Conservation (phyloP, 2,113 vertebrate species). For the Gymnocephalus cernua region DNA sequence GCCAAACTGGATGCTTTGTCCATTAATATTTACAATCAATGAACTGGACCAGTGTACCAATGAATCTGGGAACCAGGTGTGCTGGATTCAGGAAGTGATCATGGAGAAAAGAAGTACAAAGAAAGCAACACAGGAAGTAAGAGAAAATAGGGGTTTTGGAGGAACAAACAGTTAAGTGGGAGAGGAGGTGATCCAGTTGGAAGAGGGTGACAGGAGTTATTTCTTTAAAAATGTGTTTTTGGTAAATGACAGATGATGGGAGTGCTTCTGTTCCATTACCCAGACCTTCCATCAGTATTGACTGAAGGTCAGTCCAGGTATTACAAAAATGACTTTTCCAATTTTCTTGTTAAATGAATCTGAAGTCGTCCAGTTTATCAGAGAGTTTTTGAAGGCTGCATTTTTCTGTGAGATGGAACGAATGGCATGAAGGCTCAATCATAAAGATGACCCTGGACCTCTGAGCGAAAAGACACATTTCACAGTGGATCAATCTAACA, state of each 20-base stretch:
- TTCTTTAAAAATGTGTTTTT: conserved; percentile 5
- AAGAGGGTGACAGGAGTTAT: conserved; percentile 6
- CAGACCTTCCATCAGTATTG: conserved; percentile 12
- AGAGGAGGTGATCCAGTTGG: not conserved
- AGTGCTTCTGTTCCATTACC: conserved; percentile 37
- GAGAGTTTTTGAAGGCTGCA: not conserved
- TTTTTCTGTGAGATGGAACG: conserved; percentile 26
- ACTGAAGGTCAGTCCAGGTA: conserved; percentile 14
- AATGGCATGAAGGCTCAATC: not conserved
- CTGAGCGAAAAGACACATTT: not conserved
- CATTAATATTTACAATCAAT: too few species aligned
- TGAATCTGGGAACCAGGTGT: not conserved
- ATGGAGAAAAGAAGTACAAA: too few species aligned
- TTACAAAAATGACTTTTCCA: conserved; percentile 28
- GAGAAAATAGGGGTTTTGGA: not conserved
- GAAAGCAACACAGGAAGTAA: not conserved
- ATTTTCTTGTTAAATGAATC: conserved; percentile 34
- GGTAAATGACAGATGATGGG: conserved; percentile 30
- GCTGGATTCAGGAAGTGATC: not conserved
- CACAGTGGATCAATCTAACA: not conserved
- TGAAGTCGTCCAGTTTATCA: conserved; percentile 36
- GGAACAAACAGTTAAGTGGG: not conserved
- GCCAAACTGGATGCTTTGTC: too few species aligned
- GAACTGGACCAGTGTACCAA: not conserved
- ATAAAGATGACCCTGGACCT: not conserved